Base-by-base conservation (phyloP, 2,888 invertebrate genomes). In the Choreutis nemorana region DNA sequence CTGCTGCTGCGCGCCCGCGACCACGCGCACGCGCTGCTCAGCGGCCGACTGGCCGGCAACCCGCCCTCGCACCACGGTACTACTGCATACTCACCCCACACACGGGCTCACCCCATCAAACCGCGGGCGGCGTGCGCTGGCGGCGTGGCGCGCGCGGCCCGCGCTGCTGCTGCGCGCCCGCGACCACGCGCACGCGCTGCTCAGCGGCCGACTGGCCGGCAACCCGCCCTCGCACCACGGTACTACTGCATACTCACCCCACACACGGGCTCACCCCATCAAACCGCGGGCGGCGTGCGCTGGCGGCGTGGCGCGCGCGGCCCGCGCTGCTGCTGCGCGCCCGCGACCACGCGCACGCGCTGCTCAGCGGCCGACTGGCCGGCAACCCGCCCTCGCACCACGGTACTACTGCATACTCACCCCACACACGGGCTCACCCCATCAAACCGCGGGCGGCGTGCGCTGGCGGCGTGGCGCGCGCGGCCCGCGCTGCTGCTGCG, bases 21-120 rank as follows among this genome's bases (percentile, higher is more conserved):
- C 59, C 93, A 93, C 61, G 88, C 92, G 8, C 81, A 86, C 24
- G 86, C 91, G 52, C 86, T 93, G 56, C 72, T 93, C 18, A 88
- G 89, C 20, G 92, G 91, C 12, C 18, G 82, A 40, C 77, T 73
- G 1, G 14, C 8, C 4, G 61, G 55, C 12, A 28, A 5, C 5
- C 18, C 3, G 60, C 55, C 14, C 28, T 27, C 26, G 29, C 23
- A 55, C 59, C 23, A 49, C 12, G 23, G 31, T 4, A 30, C 42
- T 35, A 40, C 39, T 39, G 42, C 47, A 12, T 40, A 31, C 14
- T 48, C 36, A 31, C 47, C 50, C 28, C 47, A 33, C 31, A 28
- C 46, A 18, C 26, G 54, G 4, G 59, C 55, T 35, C 44, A 58
- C 8, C 50, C 58, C 9, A 34, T 37, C 12, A 33, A n/a, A n/a